A percentile compares a stretch with the other conserved stretches of the same genome.
Evolutionary conservation across 2,113 vertebrate genomes (phyloP).

Genomic region (Periophthalmus modestus): DNA sequence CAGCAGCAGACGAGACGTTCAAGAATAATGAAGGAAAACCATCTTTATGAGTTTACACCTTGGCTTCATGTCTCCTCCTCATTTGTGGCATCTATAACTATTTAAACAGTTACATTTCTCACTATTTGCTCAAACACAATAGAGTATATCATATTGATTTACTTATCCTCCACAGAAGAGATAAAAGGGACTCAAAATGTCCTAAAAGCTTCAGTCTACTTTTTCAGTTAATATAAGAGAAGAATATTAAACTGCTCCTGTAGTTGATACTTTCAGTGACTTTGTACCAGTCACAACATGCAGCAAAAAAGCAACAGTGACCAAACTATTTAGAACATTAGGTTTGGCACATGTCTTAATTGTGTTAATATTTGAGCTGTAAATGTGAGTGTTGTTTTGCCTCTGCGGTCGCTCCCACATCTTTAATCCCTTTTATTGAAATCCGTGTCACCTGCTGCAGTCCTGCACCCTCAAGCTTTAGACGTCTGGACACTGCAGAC

Average conservation of each 20-base stretch:
- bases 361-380: conserved; percentile 33
- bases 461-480: conserved; percentile 74
- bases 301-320: background rate
- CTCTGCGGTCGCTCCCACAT: conserved; percentile 74
- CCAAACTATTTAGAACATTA: background rate
- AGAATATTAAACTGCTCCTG: too few species aligned
- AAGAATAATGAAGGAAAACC: background rate
- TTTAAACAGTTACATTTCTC: background rate
- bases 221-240: too few species aligned
- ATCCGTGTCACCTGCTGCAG: conserved; percentile 80
- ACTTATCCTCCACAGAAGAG: background rate
- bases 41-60: background rate
- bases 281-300: background rate
- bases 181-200: too few species aligned
- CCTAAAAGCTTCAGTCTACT: too few species aligned
- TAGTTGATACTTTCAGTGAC: background rate
- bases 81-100: background rate
- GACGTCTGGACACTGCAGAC: conserved; percentile 72
- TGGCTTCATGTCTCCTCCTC: too few species aligned
- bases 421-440: conserved; percentile 83
- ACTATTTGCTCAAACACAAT: background rate
- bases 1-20: background rate
- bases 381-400: conserved; percentile 54
- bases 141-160: background rate
- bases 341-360: background rate